These are phyloP conservation scores for Amblyopsis hoosieri DNA, from an alignment of 2,797 vertebrate species.

Conservation along the genomic window DNA sequence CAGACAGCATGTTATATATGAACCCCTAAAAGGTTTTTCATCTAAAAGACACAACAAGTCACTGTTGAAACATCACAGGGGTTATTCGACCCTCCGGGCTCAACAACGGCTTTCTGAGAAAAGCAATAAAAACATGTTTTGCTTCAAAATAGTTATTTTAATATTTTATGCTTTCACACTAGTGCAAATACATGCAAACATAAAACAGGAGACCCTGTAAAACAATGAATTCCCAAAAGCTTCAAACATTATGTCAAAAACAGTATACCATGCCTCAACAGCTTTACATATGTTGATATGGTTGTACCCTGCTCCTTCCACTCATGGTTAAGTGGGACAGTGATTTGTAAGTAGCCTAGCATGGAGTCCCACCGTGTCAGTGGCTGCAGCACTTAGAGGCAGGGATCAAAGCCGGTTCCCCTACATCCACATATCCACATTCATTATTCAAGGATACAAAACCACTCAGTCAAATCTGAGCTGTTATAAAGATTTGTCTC, in stretches of 20 bases:
- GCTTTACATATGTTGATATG: conserved; percentile 7
- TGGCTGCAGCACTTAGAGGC: conserved; percentile 10
- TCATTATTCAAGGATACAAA: conserved; percentile 76
- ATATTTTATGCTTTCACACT: conserved; percentile 55
- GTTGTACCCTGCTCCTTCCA: conserved; percentile 20
- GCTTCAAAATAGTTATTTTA: conserved; percentile 66
- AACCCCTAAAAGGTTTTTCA: no score
- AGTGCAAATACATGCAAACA: conserved; percentile 79
- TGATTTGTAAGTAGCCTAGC: conserved; percentile 11
- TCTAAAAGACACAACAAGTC: neutral
- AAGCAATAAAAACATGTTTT: conserved; percentile 4
- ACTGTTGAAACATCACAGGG: no score
- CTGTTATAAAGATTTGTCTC: conserved; percentile 47
- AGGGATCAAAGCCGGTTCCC: conserved; percentile 45
- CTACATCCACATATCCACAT: conserved; percentile 68
- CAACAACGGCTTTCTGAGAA: neutral
- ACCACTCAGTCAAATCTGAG: conserved; percentile 69
- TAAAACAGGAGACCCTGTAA: conserved; percentile 51
- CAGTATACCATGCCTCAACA: conserved; percentile 1
- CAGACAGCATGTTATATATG: neutral
- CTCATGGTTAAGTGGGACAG: conserved; percentile 8
- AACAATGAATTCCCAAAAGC: conserved; percentile 28
- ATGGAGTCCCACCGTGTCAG: conserved; percentile 30
- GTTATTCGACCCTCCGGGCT: neutral
- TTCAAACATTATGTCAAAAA: conserved; percentile 23